These are phyloP conservation scores for Steatornis caripensis DNA, from an alignment of 2,113 vertebrate species.

Conservation along the genomic window DNA sequence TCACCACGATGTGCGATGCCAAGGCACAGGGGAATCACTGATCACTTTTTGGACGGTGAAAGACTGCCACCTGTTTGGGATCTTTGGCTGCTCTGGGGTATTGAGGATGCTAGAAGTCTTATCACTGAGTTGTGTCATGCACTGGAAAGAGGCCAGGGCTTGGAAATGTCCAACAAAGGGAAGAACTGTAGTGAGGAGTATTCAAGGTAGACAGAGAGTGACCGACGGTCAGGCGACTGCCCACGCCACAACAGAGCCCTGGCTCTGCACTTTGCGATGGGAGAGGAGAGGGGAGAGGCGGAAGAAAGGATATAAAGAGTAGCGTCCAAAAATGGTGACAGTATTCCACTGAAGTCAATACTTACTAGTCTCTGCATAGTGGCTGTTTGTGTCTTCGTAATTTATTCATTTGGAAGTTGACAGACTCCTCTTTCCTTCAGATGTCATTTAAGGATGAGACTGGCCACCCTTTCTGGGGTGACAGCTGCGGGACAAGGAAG, in stretches of 20 bases:
- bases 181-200: background rate
- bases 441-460: background rate
- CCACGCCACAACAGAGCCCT: background rate
- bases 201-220: background rate
- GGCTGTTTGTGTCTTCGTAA: background rate
- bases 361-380: background rate
- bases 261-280: background rate
- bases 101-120: background rate
- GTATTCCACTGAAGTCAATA: background rate
- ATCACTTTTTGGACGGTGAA: background rate
- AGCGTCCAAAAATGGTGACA: background rate
- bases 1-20: rapidly evolving
- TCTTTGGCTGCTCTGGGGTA: background rate
- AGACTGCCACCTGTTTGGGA: background rate
- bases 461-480: background rate
- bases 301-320: background rate
- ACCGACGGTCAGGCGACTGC: rapidly evolving
- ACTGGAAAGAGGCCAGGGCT: background rate
- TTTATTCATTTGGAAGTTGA: background rate
- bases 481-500: background rate
- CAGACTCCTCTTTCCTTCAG: background rate
- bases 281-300: background rate
- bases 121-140: background rate
- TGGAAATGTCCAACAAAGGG: background rate
- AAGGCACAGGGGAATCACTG: background rate